phyloP scores from a whole-genome alignment of 2,888 invertebrate species.

The Thereva unica region DNA sequence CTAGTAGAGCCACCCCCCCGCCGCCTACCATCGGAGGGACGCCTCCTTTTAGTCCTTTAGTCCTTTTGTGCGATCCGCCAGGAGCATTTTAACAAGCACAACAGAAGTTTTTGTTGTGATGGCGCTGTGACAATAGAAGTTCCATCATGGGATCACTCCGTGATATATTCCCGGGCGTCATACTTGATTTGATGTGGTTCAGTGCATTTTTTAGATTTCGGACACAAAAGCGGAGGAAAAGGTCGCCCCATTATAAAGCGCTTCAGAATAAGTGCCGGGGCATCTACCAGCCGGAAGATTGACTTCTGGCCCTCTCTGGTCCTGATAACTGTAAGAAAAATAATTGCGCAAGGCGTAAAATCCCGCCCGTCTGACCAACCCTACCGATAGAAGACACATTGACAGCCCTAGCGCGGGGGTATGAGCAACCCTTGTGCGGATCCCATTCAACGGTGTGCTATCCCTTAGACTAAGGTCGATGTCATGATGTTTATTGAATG shows the following conservation, averaged over 20 bases:
- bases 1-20: too few species aligned
- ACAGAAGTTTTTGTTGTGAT: not conserved
- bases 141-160: not conserved
- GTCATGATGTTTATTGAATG: too few species aligned
- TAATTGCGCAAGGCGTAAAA: too few species aligned
- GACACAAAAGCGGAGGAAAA: not conserved
- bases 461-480: too few species aligned
- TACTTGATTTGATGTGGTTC: conserved; percentile 5
- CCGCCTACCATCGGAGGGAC: not conserved
- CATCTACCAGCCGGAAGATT: too few species aligned
- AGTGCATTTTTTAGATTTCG: not conserved
- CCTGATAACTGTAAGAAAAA: too few species aligned
- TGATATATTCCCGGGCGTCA: not conserved
- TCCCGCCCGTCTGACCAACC: too few species aligned
- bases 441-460: too few species aligned
- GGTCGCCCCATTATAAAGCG: not conserved
- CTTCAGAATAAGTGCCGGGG: not conserved
- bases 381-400: too few species aligned
- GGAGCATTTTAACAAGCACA: conserved; percentile 5
- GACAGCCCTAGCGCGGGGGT: too few species aligned
- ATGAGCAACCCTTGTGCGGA: too few species aligned
- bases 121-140: not conserved
- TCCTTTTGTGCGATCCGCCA: not conserved
- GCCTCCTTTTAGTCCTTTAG: not conserved
- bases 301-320: too few species aligned